A percentile compares a stretch with the other conserved stretches of the same genome.
phyloP scores from a whole-genome alignment of 2,888 invertebrate species.

The Gastrophysa polygoni region DNA sequence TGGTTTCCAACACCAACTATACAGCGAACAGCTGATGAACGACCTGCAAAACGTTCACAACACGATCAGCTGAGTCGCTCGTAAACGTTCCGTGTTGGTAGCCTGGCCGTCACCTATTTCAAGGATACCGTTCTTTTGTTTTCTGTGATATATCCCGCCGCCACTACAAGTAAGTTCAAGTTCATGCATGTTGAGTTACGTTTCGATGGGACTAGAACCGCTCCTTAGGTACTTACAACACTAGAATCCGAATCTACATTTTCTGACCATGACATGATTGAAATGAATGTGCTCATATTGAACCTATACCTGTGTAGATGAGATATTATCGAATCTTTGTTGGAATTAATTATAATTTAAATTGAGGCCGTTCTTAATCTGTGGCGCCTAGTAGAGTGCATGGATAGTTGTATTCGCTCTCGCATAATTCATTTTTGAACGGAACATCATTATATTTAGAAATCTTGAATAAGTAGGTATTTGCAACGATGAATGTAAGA shows the following conservation, averaged over 20 bases:
- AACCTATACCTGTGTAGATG: not conserved
- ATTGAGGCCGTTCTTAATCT: no score
- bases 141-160: not conserved
- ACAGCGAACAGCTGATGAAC: conserved; percentile 37
- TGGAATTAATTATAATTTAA: no score
- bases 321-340: not conserved
- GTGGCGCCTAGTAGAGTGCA: not conserved
- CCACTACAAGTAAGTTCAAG: not conserved
- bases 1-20: conserved; percentile 24
- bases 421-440: no score
- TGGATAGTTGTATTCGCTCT: no score
- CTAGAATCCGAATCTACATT: not conserved
- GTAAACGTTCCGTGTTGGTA: not conserved
- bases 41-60: conserved; percentile 33
- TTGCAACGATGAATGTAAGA: no score
- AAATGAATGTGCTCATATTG: no score
- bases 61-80: conserved; percentile 41
- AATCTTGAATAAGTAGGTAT: no score
- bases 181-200: not conserved
- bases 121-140: conserved; percentile 1
- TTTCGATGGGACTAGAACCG: not conserved
- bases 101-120: not conserved
- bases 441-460: no score
- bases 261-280: not conserved
- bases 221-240: not conserved